Conservation (phyloP, 2,113 vertebrate species). For the Benitochromis conjunctus region DNA sequence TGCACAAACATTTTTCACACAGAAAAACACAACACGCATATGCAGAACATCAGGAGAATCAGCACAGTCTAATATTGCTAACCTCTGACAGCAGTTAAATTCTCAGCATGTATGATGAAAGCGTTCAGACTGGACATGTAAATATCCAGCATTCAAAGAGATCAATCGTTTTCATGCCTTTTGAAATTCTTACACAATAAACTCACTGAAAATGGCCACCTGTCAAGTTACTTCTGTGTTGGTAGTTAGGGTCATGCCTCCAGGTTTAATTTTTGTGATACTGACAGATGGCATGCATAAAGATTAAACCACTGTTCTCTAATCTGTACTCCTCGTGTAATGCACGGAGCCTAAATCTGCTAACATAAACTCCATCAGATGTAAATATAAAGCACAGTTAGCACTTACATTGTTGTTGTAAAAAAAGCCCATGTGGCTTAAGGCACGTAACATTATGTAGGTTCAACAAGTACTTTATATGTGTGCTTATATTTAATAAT, state of each 20-base stretch:
- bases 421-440: neutral
- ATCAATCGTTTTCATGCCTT: neutral
- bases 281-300: conserved; percentile 71
- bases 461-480: neutral
- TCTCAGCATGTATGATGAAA: neutral
- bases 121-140: neutral
- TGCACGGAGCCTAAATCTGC: conserved; percentile 57
- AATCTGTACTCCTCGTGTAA: conserved; percentile 76
- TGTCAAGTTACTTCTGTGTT: conserved; percentile 12
- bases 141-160: neutral
- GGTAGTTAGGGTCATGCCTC: conserved; percentile 35
- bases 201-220: conserved; percentile 22
- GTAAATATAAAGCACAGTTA: conserved; percentile 35
- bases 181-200: neutral
- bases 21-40: neutral
- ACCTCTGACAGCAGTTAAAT: neutral
- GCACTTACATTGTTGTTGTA: neutral
- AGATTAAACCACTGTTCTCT: conserved; percentile 73
- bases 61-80: neutral
- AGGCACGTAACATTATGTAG: neutral
- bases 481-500: neutral
- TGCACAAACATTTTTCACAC: neutral
- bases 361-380: conserved; percentile 32
- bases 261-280: conserved; percentile 67
- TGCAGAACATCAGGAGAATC: neutral